Evolutionary conservation across 2,113 vertebrate genomes (phyloP).

Genomic region (Microtus ochrogaster): DNA sequence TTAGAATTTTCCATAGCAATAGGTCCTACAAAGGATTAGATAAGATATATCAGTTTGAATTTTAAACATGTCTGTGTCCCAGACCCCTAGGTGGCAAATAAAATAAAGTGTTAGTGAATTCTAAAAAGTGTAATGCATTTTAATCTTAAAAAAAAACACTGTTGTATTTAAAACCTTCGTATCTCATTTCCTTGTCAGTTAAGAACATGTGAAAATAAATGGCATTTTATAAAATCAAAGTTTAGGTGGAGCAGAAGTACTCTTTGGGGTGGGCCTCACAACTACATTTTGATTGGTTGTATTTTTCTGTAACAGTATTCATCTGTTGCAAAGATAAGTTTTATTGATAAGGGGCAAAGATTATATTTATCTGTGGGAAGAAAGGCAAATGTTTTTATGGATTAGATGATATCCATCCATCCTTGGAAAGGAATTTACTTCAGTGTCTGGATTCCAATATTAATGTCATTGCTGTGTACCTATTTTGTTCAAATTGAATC

Average conservation of each 20-base stretch:
- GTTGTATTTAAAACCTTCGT: not conserved
- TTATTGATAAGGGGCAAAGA: not conserved
- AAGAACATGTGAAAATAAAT: not conserved
- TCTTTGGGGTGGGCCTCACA: not conserved
- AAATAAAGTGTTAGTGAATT: not conserved
- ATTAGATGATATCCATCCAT: not conserved
- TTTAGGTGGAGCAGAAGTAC: not conserved
- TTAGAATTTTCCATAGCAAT: not conserved
- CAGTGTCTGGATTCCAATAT: not conserved
- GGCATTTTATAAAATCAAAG: not conserved
- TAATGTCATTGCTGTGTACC: not conserved
- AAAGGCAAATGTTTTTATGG: not conserved
- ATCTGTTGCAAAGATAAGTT: not conserved
- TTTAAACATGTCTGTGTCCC: not conserved
- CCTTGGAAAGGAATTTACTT: not conserved
- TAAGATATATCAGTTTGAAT: conserved; percentile 3
- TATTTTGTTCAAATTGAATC: not conserved
- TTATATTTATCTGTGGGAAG: not conserved
- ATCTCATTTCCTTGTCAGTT: not conserved
- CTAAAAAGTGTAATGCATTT: not conserved
- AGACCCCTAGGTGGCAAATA: not conserved
- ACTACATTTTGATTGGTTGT: not conserved
- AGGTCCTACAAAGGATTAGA: not conserved
- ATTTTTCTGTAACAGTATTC: not conserved
- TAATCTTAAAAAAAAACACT: not conserved